A percentile compares a stretch with the other conserved stretches of the same genome.
These are phyloP conservation scores for Eustalomyia histrio DNA, from an alignment of 2,888 invertebrate genomes.

Conservation along the genomic window DNA sequence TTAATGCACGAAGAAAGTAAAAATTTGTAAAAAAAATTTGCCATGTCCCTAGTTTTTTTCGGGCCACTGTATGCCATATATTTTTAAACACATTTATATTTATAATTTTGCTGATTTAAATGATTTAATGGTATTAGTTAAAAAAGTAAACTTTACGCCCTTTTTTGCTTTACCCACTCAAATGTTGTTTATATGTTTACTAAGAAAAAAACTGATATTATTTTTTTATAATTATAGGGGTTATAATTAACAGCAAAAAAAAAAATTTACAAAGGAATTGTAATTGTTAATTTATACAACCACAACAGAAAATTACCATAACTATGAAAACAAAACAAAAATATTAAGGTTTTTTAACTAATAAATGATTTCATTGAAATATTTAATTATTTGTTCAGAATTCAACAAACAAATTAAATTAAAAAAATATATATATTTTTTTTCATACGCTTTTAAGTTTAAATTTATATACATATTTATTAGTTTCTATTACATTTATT, in stretches of 20 bases:
- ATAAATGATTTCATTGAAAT: constrained; percentile 6
- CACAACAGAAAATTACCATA: not conserved
- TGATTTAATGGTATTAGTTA: too few relatives aligned
- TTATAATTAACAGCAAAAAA: not conserved
- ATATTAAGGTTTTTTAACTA: constrained; percentile 1
- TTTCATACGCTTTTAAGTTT: not conserved
- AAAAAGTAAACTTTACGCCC: too few relatives aligned
- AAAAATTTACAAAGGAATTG: not conserved
- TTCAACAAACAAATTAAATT: not conserved
- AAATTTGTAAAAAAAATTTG: too few relatives aligned
- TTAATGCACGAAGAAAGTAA: too few relatives aligned
- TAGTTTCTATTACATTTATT: not conserved
- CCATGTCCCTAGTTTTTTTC: too few relatives aligned
- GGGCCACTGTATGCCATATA: too few relatives aligned
- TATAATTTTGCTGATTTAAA: too few relatives aligned
- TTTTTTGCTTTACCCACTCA: not conserved
- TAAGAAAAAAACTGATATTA: not conserved
- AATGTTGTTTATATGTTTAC: not conserved
- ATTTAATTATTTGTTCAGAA: not conserved
- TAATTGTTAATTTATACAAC: not conserved
- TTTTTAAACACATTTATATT: too few relatives aligned
- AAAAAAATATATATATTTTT: not conserved
- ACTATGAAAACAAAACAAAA: not conserved
- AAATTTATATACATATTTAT: not conserved
- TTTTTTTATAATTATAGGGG: not conserved